Evolutionary conservation across 2,113 vertebrate genomes (phyloP).

Genomic region (human (Homo sapiens)): GRCh38 chr19:7246501-7247000

Average conservation of each 20-base stretch:
- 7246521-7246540: background rate
- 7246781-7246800: background rate
- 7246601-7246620: background rate
- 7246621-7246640: background rate
- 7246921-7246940: no score
- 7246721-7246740: background rate
- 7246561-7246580: background rate
- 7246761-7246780: no score
- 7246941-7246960: background rate
- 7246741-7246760: background rate
- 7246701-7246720: background rate
- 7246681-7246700: background rate
- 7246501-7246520: background rate
- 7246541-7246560: background rate
- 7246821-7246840: background rate
- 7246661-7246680: background rate
- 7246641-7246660: background rate
- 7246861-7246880: background rate
- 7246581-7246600: background rate
- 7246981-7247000: background rate
- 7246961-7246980: background rate
- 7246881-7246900: background rate
- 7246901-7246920: background rate
- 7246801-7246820: background rate
- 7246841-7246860: no score